A percentile compares a stretch with the other conserved stretches of the same genome.
Evolutionary conservation across 2,888 invertebrate genomes (phyloP).

Genomic region (Noctua fimbriata): DNA sequence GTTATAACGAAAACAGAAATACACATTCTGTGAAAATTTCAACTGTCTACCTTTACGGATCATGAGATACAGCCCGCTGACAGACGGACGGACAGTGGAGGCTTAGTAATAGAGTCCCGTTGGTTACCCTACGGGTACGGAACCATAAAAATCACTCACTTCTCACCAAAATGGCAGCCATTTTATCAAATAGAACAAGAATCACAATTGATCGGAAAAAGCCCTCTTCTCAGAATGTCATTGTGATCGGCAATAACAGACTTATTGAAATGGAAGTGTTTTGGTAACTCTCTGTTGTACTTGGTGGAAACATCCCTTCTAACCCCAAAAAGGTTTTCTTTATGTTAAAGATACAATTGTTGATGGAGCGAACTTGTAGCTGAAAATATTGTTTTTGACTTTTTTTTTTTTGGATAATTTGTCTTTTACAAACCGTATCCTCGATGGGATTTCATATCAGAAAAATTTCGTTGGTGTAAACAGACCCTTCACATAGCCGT

Average conservation of each 20-base stretch:
- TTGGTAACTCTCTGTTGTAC: background rate
- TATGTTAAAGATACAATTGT: constrained; percentile 9
- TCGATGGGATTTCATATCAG: background rate
- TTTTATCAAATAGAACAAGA: background rate
- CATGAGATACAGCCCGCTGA: too few species aligned
- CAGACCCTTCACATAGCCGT: too few species aligned
- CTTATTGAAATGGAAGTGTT: background rate
- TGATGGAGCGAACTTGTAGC: background rate
- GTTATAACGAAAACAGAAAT: too few species aligned
- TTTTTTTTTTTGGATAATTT: background rate
- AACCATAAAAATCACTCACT: background rate
- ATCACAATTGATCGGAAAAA: background rate
- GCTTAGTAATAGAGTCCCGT: too few species aligned
- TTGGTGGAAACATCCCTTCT: background rate
- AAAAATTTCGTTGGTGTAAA: background rate
- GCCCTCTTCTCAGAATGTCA: too few species aligned
- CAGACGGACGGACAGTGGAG: too few species aligned
- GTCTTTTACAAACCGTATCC: background rate
- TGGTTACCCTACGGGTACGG: too few species aligned
- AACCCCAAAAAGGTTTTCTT: background rate
- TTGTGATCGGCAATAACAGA: background rate
- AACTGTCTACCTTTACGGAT: too few species aligned
- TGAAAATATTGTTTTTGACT: background rate
- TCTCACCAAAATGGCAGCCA: background rate
- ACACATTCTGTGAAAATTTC: too few species aligned